Base-by-base conservation (phyloP, 1,140 invertebrate genomes). In the Episyrphus balteatus region DNA sequence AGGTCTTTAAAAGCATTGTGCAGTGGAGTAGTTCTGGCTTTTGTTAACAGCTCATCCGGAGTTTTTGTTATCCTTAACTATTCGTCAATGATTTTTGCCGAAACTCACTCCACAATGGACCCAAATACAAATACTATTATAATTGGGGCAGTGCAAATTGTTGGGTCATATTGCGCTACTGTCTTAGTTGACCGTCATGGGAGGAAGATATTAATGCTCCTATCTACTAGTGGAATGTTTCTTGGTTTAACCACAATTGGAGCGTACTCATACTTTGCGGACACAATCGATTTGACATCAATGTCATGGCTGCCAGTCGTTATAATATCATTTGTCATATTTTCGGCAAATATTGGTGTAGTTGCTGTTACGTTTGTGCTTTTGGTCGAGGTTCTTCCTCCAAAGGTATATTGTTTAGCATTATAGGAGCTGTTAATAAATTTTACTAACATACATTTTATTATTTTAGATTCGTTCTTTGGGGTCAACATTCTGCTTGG, bases 61-160 rank as follows among this genome's bases (percentile, higher is more conserved):
- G 44, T 57, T 5, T 58, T 57, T 30, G 42, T 58, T 13, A 55
- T 63, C 50, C 53, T 59, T 40, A 64, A 52, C 32, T 64, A 64
- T 39, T 58, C 61, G 51, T 62, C 61, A 19, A 70, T 68, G 1
- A 88, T 86, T 55, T 89, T 85, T 55, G 51, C 64, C 1, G 69
- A 71, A 1, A 75, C 84, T 2, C 77, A 78, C 1, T 76, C 75
- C 6, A 61, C 55, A 2, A 54, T 75, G 44, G 67, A 71, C 46
- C 70, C 73, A 0, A 72, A 74, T 51, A 71, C 71, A 44, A 71
- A 72, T 51, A 73, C 73, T 1, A 74, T 75, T n/a, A 66, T 75
- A 5, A 70, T 75, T 3, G 73, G 72, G 0, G 58, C 53, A 1
- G 73, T 74, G 17, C 73, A 75, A 44, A 55, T 75, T 2, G 30